phyloP scores from a whole-genome alignment of 1,140 invertebrate species.

The Kradibia gibbosae region DNA sequence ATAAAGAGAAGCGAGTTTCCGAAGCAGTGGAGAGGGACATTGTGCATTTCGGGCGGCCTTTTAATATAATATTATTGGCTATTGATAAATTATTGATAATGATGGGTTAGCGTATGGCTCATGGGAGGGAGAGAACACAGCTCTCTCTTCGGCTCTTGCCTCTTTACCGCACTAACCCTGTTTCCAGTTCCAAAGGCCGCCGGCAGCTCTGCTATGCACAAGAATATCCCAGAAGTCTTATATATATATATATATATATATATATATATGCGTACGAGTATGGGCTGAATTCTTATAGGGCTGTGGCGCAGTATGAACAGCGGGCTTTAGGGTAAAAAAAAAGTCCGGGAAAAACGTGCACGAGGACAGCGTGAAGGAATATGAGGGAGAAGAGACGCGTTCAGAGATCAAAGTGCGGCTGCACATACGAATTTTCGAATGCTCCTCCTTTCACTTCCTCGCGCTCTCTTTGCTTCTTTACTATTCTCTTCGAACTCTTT shows the following conservation, averaged over 20 bases:
- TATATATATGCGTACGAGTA: neutral
- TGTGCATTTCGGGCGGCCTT: conserved; percentile 58
- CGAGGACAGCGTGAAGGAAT: conserved; percentile 15
- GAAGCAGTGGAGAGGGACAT: conserved; percentile 14
- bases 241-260: conserved; percentile 1
- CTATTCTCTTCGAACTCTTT: conserved; percentile 30
- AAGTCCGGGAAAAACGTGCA: neutral
- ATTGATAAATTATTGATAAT: conserved; percentile 75
- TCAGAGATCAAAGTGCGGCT: conserved; percentile 48
- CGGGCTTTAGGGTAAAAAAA: neutral
- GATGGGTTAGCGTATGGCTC: conserved; percentile 65
- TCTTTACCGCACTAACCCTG: neutral
- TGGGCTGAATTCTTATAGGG: neutral
- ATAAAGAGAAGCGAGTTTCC: conserved; percentile 31
- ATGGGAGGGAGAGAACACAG: conserved; percentile 49
- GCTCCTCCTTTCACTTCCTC: neutral
- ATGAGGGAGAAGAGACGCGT: conserved; percentile 24
- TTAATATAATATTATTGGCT: conserved; percentile 75
- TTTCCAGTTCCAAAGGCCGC: conserved; percentile 15
- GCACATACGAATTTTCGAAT: conserved; percentile 12
- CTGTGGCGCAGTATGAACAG: neutral
- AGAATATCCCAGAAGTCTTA: conserved; percentile 37
- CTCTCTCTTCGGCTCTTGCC: conserved; percentile 42
- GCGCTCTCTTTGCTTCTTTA: conserved; percentile 6
- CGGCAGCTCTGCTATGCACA: conserved; percentile 29